Evolutionary conservation across 2,888 invertebrate genomes (phyloP).

Genomic region (Tuta absoluta): DNA sequence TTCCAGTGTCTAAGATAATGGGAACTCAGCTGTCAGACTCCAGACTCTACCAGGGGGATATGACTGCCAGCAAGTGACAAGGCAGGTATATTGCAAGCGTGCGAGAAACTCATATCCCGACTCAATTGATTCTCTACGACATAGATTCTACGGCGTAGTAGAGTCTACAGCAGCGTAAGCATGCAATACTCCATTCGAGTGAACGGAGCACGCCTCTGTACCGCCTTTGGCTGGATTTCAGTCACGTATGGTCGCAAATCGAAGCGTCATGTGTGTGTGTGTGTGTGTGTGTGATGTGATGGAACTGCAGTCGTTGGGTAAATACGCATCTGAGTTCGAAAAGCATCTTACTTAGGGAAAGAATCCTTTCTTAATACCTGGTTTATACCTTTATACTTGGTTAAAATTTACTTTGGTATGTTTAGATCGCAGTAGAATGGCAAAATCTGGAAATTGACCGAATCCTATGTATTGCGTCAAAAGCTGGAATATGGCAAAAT

Average conservation of each 20-base stretch:
- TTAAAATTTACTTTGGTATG: neutral
- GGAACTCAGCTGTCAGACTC: no score
- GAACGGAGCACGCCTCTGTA: neutral
- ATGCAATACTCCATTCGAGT: neutral
- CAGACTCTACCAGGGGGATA: no score
- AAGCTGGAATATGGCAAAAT: no score
- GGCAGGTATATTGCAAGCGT: no score
- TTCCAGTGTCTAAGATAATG: no score
- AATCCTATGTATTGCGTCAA: no score
- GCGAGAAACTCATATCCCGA: no score
- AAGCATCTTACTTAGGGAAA: neutral
- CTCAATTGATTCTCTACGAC: no score
- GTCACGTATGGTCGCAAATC: slow-evolving; percentile 18
- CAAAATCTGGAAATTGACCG: no score
- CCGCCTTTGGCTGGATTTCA: neutral
- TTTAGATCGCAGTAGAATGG: no score
- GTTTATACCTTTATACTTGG: neutral
- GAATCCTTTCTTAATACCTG: neutral
- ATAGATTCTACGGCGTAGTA: no score
- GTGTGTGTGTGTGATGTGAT: slow-evolving; percentile 8
- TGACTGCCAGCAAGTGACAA: no score
- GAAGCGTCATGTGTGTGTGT: neutral
- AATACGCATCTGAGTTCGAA: neutral
- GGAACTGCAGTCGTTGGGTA: slow-evolving; percentile 6
- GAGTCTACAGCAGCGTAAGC: neutral